phyloP scores from a whole-genome alignment of 2,113 vertebrate genomes.

The Odocoileus virginianus region DNA sequence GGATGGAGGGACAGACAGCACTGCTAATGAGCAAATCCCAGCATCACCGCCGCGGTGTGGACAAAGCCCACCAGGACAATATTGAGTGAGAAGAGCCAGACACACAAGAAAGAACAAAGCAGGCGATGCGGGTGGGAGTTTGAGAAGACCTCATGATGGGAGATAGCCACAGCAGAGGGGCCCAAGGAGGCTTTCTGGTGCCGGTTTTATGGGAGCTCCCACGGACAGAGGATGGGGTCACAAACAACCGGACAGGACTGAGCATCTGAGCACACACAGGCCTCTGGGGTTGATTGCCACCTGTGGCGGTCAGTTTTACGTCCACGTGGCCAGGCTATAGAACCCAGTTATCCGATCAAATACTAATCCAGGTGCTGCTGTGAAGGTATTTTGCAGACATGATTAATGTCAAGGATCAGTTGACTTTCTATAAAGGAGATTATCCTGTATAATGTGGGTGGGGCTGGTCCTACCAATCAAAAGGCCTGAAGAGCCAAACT shows the following conservation, averaged over 20 bases:
- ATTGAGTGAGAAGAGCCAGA: background rate
- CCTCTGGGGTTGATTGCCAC: background rate
- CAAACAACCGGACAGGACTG: background rate
- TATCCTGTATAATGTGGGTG: too few relatives aligned
- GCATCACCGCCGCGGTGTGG: accelerated
- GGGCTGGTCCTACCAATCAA: background rate
- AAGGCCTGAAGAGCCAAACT: background rate
- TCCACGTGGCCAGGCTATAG: background rate
- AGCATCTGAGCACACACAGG: background rate
- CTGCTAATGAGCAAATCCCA: accelerated
- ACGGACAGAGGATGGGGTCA: background rate
- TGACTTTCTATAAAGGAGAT: background rate
- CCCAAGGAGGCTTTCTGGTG: background rate
- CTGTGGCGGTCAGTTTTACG: background rate
- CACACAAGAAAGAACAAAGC: accelerated
- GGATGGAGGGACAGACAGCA: accelerated
- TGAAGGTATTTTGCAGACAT: background rate
- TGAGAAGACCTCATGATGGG: background rate
- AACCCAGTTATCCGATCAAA: too few relatives aligned
- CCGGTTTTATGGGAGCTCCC: background rate
- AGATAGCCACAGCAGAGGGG: accelerated
- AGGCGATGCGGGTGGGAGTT: accelerated
- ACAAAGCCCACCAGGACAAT: accelerated
- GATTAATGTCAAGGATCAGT: background rate
- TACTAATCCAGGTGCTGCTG: background rate